phyloP scores from a whole-genome alignment of 2,113 vertebrate genomes.

The Gavia stellata region DNA sequence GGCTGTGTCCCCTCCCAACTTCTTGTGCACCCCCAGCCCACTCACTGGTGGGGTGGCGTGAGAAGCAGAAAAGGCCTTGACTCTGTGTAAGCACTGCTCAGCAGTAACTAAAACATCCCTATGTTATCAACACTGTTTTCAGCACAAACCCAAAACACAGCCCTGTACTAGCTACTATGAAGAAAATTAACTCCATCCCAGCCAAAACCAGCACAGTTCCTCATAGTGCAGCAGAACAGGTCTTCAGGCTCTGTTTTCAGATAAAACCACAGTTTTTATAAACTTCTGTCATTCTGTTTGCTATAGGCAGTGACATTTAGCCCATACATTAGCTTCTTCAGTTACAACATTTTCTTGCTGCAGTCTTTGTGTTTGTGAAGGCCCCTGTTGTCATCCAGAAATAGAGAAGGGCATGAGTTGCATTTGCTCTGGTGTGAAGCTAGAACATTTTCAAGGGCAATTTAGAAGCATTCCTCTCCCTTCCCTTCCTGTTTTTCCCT shows the following conservation, averaged over 20 bases:
- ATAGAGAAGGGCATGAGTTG: neutral
- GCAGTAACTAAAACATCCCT: no score
- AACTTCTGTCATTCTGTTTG: neutral
- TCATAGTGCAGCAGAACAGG: neutral
- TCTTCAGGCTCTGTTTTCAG: neutral
- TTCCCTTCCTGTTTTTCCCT: neutral
- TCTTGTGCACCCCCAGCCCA: no score
- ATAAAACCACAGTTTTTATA: neutral
- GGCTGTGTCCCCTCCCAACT: no score
- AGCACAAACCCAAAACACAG: no score
- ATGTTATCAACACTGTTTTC: no score
- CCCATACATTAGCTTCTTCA: neutral
- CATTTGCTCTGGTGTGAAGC: neutral
- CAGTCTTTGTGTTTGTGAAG: neutral
- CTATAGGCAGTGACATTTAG: conserved; percentile 13
- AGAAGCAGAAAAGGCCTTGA: no score
- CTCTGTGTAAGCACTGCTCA: no score
- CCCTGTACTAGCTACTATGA: no score
- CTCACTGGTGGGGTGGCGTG: no score
- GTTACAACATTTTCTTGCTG: neutral
- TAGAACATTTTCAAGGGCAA: neutral
- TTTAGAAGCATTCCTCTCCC: neutral
- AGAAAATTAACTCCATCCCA: no score
- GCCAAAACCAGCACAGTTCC: no score
- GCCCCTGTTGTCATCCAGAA: neutral